phyloP scores from a whole-genome alignment of 2,888 invertebrate genomes.

The Amblyjoppa proteus region DNA sequence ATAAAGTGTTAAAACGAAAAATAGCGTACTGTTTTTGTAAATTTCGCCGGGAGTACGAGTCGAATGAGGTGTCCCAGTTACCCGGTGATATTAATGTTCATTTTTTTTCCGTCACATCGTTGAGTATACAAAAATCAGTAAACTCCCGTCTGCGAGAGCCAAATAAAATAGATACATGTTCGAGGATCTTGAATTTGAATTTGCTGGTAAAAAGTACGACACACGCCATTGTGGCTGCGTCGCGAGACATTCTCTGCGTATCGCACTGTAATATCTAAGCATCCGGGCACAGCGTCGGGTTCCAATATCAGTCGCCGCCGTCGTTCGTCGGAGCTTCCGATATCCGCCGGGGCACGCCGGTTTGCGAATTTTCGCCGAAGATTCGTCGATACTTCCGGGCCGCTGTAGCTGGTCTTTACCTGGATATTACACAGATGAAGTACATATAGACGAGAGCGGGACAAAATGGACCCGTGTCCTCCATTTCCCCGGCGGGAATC shows the following conservation, averaged over 20 bases:
- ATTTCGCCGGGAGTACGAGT: not conserved
- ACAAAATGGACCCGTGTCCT: not conserved
- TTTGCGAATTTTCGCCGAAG: slow-evolving; percentile 28
- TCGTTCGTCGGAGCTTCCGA: slow-evolving; percentile 21
- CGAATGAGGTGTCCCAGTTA: not conserved
- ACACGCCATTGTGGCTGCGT: not conserved
- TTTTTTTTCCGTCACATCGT: not conserved
- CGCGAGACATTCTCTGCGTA: not conserved
- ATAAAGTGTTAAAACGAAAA: not conserved
- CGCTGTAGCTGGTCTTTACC: not conserved
- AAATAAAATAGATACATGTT: not conserved
- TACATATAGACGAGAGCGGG: not conserved
- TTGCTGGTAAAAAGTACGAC: not conserved
- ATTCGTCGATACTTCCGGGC: slow-evolving; percentile 22
- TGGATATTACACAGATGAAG: not conserved
- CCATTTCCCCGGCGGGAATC: not conserved
- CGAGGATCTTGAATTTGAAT: not conserved
- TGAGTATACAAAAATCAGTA: too few species aligned
- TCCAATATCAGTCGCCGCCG: slow-evolving; percentile 15
- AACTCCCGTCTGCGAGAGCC: too few species aligned
- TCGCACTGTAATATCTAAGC: not conserved
- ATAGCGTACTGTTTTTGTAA: not conserved
- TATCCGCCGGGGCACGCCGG: slow-evolving; percentile 20
- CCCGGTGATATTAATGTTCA: not conserved
- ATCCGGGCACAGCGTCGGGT: not conserved